Base-by-base conservation (phyloP, 1,140 invertebrate species). In the Aphaenogaster rudis region DNA sequence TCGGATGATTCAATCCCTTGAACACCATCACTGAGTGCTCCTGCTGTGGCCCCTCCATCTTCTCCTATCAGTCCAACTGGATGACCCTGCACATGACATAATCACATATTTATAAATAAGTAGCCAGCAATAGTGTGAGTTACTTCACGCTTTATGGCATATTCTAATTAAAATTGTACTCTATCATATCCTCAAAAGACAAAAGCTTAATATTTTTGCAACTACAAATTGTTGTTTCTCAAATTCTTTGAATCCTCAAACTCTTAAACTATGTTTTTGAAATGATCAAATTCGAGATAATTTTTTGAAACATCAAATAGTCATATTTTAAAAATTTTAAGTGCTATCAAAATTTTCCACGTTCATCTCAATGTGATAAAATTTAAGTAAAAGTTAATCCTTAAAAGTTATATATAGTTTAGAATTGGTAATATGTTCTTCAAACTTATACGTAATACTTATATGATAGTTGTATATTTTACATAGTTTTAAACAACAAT, bases 1-100 rank as follows among this genome's bases (percentile, higher is more conserved):
- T 95, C 95, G 50, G 95, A 95, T 87, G 94, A 91, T 92, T 95
- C 95, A 21, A 94, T 93, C 81, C 93, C 94, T 82, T 93, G 88
- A 88, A 94, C 90, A 86, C 93, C 93, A 85, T 95, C 95, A 86
- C 94, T 95, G 67, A 95, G 93, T 81, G 94, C 84, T 63, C 93
- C 94, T 88, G 94, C 85, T 77, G 93, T 92, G 36, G 94, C 90
- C 66, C 94, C 94, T 80, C 94, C 94, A 74, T 95, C 95, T 67
- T 95, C 94, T 80, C 92, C 92, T 89, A 95, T 90, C 89, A 95
- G 84, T 90, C 94, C 91, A 87, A 94, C 92, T 64, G 94, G 93
- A 93, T 95, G 95, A 90, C 92, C 94, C 95, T 95, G 88, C 84
- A 92, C 86, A 93, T n/a, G 57, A 88, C 5, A 92, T 13, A 15